Evolutionary conservation across 2,888 invertebrate species (phyloP).

Genomic region (Drosophila gaucha): DNA sequence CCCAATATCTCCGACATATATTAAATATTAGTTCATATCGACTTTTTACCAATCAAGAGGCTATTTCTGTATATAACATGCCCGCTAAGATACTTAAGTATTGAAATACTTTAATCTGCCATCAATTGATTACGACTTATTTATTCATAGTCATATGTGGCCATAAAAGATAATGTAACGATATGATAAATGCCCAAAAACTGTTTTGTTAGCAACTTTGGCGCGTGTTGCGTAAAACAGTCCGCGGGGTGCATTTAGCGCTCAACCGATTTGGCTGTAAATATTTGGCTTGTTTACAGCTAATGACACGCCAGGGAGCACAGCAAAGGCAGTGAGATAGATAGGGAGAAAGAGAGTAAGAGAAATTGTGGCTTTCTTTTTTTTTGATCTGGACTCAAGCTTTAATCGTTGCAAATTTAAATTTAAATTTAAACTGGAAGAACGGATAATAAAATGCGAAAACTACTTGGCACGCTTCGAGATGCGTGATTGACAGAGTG

Average conservation of each 20-base stretch:
- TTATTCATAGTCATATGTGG: constrained; percentile 10
- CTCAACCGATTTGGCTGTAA: constrained; percentile 57
- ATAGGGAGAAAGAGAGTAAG: background rate
- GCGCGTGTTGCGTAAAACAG: constrained; percentile 19
- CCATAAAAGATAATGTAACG: constrained; percentile 2
- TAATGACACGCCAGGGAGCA: constrained; percentile 59
- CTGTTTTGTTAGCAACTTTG: constrained; percentile 13
- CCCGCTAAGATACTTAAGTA: background rate
- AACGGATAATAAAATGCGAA: constrained; percentile 20
- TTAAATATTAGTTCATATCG: too few relatives aligned
- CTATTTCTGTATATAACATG: background rate
- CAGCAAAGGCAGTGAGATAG: background rate
- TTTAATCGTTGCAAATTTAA: constrained; percentile 42
- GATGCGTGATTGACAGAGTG: constrained; percentile 31
- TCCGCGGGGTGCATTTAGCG: constrained; percentile 58
- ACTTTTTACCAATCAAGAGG: background rate
- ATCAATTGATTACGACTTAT: constrained; percentile 8
- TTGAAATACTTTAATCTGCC: background rate
- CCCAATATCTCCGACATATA: too few relatives aligned
- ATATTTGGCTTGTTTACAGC: constrained; percentile 60
- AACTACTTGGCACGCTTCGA: constrained; percentile 59
- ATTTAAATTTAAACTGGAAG: constrained; percentile 24
- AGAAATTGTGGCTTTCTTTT: background rate
- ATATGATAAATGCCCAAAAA: constrained; percentile 8
- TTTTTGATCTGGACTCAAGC: constrained; percentile 17